A percentile compares a stretch with the other conserved stretches of the same genome.
phyloP scores from a whole-genome alignment of 2,888 invertebrate genomes.

The Aphelenchoides bicaudatus region DNA sequence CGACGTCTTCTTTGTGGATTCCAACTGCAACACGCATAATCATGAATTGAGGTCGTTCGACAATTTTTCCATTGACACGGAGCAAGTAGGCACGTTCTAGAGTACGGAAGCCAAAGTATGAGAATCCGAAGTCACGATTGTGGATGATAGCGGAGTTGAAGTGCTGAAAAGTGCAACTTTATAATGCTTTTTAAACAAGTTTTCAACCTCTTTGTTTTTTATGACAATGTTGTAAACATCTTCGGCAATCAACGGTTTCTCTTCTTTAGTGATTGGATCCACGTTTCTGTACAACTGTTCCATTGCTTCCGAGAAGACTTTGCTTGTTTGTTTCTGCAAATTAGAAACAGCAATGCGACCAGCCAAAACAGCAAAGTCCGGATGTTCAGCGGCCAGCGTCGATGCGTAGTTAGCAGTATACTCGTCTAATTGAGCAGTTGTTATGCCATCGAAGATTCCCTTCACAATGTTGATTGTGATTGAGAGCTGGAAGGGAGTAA shows the following conservation, averaged over 20 bases:
- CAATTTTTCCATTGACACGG: constrained; percentile 81
- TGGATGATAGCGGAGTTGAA: constrained; percentile 92
- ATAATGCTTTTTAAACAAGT: not conserved
- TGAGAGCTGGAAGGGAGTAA: constrained; percentile 12
- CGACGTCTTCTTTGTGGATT: constrained; percentile 88
- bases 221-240: constrained; percentile 76
- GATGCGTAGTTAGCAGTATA: constrained; percentile 98
- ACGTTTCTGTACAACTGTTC: constrained; percentile 75
- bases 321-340: constrained; percentile 91
- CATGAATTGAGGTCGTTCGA: constrained; percentile 96
- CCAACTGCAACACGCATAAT: constrained; percentile 94
- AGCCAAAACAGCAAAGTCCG: constrained; percentile 78
- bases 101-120: constrained; percentile 99
- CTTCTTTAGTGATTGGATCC: constrained; percentile 72
- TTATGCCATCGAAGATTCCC: constrained; percentile 73
- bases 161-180: constrained; percentile 62
- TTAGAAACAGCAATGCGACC: constrained; percentile 89
- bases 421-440: constrained; percentile 92
- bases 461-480: constrained; percentile 29
- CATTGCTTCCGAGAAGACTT: constrained; percentile 72
- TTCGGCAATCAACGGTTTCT: constrained; percentile 81
- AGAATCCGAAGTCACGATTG: constrained; percentile 91
- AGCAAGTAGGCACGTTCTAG: constrained; percentile 88
- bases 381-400: constrained; percentile 91
- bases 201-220: constrained; percentile 73